These are phyloP conservation scores for Plagodis dolabraria DNA, from an alignment of 2,888 invertebrate species.

Conservation along the genomic window DNA sequence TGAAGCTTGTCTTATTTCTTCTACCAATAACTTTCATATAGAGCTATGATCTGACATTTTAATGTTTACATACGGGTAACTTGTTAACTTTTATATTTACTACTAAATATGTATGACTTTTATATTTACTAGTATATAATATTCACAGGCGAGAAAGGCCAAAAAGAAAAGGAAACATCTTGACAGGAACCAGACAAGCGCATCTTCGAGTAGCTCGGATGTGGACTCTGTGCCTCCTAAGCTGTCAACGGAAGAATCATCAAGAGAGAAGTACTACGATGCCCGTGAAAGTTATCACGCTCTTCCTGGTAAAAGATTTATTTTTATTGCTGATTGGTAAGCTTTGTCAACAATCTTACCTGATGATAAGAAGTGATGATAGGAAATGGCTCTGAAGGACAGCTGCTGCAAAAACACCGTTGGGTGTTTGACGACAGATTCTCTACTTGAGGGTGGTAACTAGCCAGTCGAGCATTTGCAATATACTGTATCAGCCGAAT, in stretches of 20 bases:
- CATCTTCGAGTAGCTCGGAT: conserved; percentile 52
- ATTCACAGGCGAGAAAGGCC: conserved; percentile 46
- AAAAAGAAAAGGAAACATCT: conserved; percentile 40
- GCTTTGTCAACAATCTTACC: neutral
- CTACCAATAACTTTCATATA: no score
- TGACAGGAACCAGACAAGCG: conserved; percentile 38
- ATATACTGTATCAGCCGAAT: no score
- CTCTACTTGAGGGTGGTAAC: no score
- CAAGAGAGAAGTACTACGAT: conserved; percentile 66
- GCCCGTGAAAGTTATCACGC: conserved; percentile 65
- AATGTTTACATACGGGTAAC: no score
- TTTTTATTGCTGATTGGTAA: neutral
- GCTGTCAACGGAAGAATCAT: conserved; percentile 33
- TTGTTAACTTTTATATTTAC: no score
- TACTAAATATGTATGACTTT: neutral
- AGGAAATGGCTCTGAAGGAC: no score
- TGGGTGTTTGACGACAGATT: no score
- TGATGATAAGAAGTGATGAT: neutral
- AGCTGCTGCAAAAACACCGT: no score
- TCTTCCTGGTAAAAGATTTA: conserved; percentile 47
- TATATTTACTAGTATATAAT: neutral
- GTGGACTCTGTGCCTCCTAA: conserved; percentile 39
- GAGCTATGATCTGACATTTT: no score
- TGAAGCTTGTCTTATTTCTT: no score
- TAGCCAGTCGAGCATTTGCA: no score